Evolutionary conservation across 2,888 invertebrate species (phyloP), one percentile per base, ranked within the genome.

Genomic region (Argynnis bischoffii): DNA sequence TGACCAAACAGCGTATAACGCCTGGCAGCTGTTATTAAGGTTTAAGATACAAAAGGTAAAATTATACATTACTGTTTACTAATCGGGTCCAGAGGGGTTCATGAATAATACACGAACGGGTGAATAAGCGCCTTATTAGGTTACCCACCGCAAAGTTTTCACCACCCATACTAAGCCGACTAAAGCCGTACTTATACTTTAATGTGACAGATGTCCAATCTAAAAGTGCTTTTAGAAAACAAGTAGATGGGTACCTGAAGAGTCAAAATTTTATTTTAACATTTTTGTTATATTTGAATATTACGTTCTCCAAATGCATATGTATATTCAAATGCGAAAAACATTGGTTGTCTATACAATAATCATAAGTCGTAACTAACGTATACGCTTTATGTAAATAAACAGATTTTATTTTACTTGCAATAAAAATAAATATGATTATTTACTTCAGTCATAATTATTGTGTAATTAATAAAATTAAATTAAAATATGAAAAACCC

Each of bases 91-190:
- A 64, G 69, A 70, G 61, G 69, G 69, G 63, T 66, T 74, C 71
- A 76, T 76, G 74, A 76, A 76, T 76, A 75, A 76, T 74, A 72
- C 72, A 76, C 60, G 70, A 70, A 63, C 63, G 71, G 73, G 67
- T 70, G 69, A 63, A 69, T 72, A 71, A 71, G 68, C 70, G 68
- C 65, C 60, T 70, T 70, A 70, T 68, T 70, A 68, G 65, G 68
- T 68, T 68, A 68, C 59, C 59, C 31, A 57, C 63, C 68, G 61
- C 70, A 65, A 65, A 65, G 55, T 65, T 67, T 63, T 70, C 63
- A 60, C 70, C 59, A 41, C 47, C 61, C 53, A 65, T 56, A 55
- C 21, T 68, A 63, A 70, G 55, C 55, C 47, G 63, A 18, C 55
- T 48, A 47, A 66, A 66, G 66, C 55, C 48, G 53, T 15, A 51